Evolutionary conservation across 2,113 vertebrate species (phyloP), one percentile per base, ranked within the genome.

Genomic region (Natator depressus): DNA sequence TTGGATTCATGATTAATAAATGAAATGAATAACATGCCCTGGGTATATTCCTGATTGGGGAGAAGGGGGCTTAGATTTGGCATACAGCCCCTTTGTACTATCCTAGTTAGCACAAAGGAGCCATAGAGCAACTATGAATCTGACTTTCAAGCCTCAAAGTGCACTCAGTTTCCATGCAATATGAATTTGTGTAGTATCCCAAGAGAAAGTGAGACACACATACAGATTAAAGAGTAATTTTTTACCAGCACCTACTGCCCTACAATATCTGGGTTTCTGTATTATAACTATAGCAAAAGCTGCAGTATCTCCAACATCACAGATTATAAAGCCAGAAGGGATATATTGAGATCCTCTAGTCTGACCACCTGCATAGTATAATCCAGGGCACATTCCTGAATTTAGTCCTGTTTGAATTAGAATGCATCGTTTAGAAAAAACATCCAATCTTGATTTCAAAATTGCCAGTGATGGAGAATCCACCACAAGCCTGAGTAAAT

Each of bases 1-100:
- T 12, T 29, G 19, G 46, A 83, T 81, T 93, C 25, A 62, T 57
- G 11, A 92, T 79, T 87, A 90, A 94, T 42, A 93, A n/a, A 38
- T 84, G 62, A 89, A 97, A 94, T 80, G 92, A 22, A 85, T 47
- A 90, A 79, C 5, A 2, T 83, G 96, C 35, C 91, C 54, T 90
- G 2, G 13, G 2, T 38, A 53, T 82, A 93, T 94, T 87, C 80
- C 50, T 80, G 17, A 5, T 84, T 90, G 38, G 65, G 46, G 8
- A 78, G 75, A 85, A 59, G 13, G 17, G 84, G 29, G 3, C 88
- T 90, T 38, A 89, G 82, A 86, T 76, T 55, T 84, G 69, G 89
- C n/a, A 76, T 51, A 75, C 10, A 89, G 89, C 2, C 13, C 25
- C 24, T 2, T 57, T 57, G 55, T 57, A 57, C 55, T 57, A 57